phyloP scores from a whole-genome alignment of 2,797 vertebrate genomes.

The Sebastes flavidus region DNA sequence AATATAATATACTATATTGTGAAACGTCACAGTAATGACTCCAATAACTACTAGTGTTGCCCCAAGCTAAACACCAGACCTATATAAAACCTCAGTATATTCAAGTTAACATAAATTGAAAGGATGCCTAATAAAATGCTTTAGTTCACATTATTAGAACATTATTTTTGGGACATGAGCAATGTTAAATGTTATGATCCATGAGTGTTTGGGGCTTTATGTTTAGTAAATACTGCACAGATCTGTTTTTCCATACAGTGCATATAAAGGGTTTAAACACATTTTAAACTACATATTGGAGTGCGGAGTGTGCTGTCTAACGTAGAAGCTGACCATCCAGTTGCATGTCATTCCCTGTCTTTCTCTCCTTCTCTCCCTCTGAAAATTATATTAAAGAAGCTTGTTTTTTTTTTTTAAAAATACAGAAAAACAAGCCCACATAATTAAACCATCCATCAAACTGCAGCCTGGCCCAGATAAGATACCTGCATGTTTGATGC shows the following conservation, averaged over 20 bases:
- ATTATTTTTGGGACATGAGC: background rate
- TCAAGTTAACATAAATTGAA: background rate
- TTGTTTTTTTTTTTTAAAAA: background rate
- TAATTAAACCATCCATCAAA: conserved; percentile 70
- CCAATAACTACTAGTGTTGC: background rate
- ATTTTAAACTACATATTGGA: background rate
- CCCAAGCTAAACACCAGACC: background rate
- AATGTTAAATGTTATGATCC: background rate
- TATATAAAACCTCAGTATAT: background rate
- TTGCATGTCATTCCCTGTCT: background rate
- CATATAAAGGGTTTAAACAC: conserved; percentile 6
- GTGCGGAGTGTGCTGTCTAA: background rate
- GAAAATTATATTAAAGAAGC: background rate
- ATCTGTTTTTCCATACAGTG: background rate
- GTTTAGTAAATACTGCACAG: background rate
- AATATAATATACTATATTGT: background rate
- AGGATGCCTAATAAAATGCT: background rate
- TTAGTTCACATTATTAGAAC: background rate
- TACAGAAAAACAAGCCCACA: conserved; percentile 23
- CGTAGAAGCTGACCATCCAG: background rate
- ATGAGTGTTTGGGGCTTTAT: background rate
- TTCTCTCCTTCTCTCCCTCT: background rate
- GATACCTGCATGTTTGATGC: conserved; percentile 32
- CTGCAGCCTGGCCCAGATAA: conserved; percentile 46
- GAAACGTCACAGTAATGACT: background rate